A percentile compares a stretch with the other conserved stretches of the same genome.
phyloP scores from a whole-genome alignment of 2,888 invertebrate species.

The Drosophila differens region DNA sequence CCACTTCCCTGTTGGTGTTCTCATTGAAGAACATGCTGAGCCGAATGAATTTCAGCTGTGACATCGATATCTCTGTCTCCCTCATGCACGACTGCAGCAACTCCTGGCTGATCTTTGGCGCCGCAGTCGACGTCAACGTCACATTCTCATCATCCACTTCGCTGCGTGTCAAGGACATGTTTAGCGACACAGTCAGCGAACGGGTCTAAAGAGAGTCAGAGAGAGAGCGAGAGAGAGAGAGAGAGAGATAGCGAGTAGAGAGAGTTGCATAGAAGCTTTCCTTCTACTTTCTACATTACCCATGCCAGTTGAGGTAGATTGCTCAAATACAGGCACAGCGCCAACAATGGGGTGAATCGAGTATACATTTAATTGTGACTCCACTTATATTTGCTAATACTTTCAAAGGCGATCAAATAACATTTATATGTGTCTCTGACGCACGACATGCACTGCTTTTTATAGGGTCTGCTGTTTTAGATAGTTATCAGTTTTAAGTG shows the following conservation, averaged over 20 bases:
- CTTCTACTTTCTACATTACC: conserved; percentile 45
- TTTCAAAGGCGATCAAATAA: background rate
- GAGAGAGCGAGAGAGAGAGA: background rate
- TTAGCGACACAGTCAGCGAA: conserved; percentile 68
- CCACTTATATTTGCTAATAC: background rate
- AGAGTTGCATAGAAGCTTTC: background rate
- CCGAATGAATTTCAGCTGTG: conserved; percentile 74
- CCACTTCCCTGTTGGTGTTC: conserved; percentile 32
- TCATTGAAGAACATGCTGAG: conserved; percentile 60
- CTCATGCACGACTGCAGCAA: conserved; percentile 74
- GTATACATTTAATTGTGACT: conserved; percentile 41
- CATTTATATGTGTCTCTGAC: conserved; percentile 9
- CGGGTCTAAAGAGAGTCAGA: conserved; percentile 52
- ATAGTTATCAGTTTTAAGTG: conserved; percentile 9
- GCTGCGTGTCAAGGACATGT: conserved; percentile 71
- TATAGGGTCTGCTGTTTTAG: conserved; percentile 27
- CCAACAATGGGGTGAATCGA: conserved; percentile 18
- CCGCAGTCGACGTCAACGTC: background rate
- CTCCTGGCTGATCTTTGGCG: conserved; percentile 52
- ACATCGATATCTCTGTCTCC: conserved; percentile 80
- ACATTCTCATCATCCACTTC: conserved; percentile 47
- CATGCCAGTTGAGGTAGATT: conserved; percentile 43
- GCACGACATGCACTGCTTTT: conserved; percentile 30
- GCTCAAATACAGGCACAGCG: conserved; percentile 46
- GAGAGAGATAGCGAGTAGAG: background rate